Evolutionary conservation across 2,113 vertebrate genomes (phyloP).

Genomic region (Urocolius indicus): DNA sequence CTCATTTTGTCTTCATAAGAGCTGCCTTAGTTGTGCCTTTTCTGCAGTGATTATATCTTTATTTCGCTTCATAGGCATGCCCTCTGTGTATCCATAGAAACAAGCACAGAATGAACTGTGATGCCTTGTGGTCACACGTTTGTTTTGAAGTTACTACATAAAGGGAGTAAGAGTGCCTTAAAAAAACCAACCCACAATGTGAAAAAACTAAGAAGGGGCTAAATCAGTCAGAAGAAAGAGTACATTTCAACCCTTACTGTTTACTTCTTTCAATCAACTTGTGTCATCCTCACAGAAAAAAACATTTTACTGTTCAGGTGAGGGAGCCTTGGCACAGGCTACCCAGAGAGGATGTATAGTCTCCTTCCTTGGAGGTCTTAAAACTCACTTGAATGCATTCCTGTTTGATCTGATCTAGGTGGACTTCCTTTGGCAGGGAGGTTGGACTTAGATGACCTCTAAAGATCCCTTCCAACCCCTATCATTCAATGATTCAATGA

Average conservation of each 20-base stretch:
- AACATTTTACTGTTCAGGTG: no score
- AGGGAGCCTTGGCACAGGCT: no score
- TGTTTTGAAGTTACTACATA: background rate
- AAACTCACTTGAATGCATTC: no score
- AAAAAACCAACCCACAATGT: background rate
- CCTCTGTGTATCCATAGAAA: background rate
- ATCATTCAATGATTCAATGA: no score
- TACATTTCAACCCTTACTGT: background rate
- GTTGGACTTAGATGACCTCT: no score
- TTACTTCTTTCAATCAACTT: background rate
- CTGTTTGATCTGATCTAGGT: no score
- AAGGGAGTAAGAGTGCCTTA: background rate
- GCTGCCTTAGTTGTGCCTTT: background rate
- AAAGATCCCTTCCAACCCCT: no score
- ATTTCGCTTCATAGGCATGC: background rate
- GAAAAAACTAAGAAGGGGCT: background rate
- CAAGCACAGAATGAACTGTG: background rate
- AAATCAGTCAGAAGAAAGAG: background rate
- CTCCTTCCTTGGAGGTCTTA: no score
- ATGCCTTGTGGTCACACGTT: background rate
- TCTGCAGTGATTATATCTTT: background rate
- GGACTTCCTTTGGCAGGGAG: no score
- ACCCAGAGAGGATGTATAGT: no score
- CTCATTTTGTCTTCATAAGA: background rate
- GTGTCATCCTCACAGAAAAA: no score